phyloP scores from a whole-genome alignment of 2,797 vertebrate species.

The Danio kyathit region DNA sequence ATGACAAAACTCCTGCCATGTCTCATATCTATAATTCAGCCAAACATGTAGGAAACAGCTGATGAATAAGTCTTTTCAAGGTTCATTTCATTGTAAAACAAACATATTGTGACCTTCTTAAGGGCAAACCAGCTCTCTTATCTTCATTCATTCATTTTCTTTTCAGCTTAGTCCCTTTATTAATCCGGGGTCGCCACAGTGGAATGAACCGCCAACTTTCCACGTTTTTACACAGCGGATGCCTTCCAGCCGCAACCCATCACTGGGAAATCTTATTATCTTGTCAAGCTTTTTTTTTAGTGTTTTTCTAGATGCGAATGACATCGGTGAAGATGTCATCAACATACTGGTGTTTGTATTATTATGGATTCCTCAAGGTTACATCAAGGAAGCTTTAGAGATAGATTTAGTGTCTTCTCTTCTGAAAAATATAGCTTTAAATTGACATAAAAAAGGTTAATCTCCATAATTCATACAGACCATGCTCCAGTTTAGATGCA shows the following conservation, averaged over 20 bases:
- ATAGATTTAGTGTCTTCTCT: neutral
- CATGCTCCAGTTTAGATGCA: constrained; percentile 4
- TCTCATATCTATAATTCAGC: neutral
- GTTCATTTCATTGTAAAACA: neutral
- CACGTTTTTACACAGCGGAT: too few relatives aligned
- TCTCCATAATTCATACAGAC: neutral
- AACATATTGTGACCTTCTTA: constrained; percentile 4
- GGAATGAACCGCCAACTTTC: too few relatives aligned
- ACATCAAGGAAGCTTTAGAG: neutral
- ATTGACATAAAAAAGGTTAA: neutral
- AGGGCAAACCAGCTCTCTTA: constrained; percentile 3
- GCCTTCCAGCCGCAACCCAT: too few relatives aligned
- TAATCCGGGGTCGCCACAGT: too few relatives aligned
- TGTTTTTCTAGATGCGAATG: constrained; percentile 27
- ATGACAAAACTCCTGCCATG: neutral
- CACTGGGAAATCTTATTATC: too few relatives aligned
- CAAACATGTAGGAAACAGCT: constrained; percentile 15
- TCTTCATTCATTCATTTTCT: too few relatives aligned
- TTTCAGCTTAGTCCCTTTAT: too few relatives aligned
- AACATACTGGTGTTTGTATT: neutral
- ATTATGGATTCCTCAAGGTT: constrained; percentile 14
- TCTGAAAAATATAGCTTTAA: neutral
- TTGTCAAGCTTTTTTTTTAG: constrained; percentile 20
- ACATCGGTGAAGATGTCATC: constrained; percentile 1
- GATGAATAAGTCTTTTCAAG: constrained; percentile 16